Base-by-base conservation (phyloP, 2,113 vertebrate genomes). In the Gallinago undulata region DNA sequence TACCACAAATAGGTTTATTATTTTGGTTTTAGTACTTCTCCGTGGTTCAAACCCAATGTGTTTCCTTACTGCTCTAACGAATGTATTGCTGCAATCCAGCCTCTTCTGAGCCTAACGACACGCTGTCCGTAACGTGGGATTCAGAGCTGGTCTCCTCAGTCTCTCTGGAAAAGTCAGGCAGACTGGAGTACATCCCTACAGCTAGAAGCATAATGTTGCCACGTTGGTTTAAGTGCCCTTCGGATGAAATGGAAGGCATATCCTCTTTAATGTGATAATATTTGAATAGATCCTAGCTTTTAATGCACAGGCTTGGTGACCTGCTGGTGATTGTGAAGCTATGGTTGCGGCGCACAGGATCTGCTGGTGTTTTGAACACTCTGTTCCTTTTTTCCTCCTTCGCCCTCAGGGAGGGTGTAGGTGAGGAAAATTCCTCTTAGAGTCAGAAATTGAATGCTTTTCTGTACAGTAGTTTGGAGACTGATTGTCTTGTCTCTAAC, bases 371-470 rank as follows among this genome's bases (percentile, higher is more conserved):
- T 94, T 59, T 75, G 73, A 92, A 77, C 30, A 3, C 13, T 57
- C n/a, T 84, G 76, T 66, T 82, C 76, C 59, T 3, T 84, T 97
- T 95, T 80, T 82, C 77, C 39, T 80, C 13, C 80, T 80, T 92
- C 56, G 57, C 39, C 72, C 56, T 88, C 43, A n/a, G 80, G 82
- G 57, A 51, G 57, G 41, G 7, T 0, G 37, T 87, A 84, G 78
- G 75, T 0, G 1, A 47, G 55, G 35, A 91, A 73, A 39, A 48
- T 73, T 89, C 50, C 41, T 67, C 28, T 88, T 48, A 9, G 9
- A 45, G 21, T 51, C 33, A 30, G 37, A 30, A 33, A 43, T 8
- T 7, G 41, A 66, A 63, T 74, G n/a, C 3, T 82, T 51, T 91
- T 59, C 62, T 80, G 7, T 53, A 9, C 14, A 33, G 33, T 7